Evolutionary conservation across 1,140 invertebrate species (phyloP), one percentile per base, ranked within the genome.

Genomic region (Drosophila littoralis): DNA sequence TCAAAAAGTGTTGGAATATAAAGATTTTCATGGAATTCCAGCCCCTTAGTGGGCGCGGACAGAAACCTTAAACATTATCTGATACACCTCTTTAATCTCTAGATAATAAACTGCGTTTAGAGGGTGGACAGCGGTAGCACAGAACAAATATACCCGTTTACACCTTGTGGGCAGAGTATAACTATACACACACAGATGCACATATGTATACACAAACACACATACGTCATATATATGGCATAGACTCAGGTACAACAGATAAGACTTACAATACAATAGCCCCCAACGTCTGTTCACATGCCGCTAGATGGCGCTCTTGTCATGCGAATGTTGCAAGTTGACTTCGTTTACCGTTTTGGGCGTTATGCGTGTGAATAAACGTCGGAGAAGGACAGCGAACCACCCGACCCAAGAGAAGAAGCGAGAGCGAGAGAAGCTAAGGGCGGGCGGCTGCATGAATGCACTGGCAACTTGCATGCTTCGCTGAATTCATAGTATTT

Each of bases 331-430:
- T 74, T 69, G 71, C 57, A 74, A 61, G 38, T 74, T 69, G 22
- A 69, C 55, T 64, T 70, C 15, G 59, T 38, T 46, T 73, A 55
- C 70, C 48, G 67, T 73, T 73, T 73, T 67, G 70, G 70, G 64
- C 64, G 63, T 73, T 73, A 57, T 73, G 70, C 70, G 70, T 73
- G 70, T 67, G 70, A 67, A 73, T 59, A 59, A 57, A 15, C 52
- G 35, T 22, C 10, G 10, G 36, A 58, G 36, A 50, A 17, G 10
- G 54, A 38, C 17, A 38, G 54, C 15, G 12, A 8, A 12, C 15
- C 58, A 55, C 32, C 32, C 50, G n/a, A 9, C 15, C 15, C 15
- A 46, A 15, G 13, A 15, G 43, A 45, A 17, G 43, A 45, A 45
- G 17, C 12, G 35, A n/a, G n/a, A 64, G 2, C 28, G 32, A 32